A percentile compares a stretch with the other conserved stretches of the same genome.
These are phyloP conservation scores for Acipenser ruthenus DNA, from an alignment of 2,797 vertebrate genomes.

Conservation along the genomic window DNA sequence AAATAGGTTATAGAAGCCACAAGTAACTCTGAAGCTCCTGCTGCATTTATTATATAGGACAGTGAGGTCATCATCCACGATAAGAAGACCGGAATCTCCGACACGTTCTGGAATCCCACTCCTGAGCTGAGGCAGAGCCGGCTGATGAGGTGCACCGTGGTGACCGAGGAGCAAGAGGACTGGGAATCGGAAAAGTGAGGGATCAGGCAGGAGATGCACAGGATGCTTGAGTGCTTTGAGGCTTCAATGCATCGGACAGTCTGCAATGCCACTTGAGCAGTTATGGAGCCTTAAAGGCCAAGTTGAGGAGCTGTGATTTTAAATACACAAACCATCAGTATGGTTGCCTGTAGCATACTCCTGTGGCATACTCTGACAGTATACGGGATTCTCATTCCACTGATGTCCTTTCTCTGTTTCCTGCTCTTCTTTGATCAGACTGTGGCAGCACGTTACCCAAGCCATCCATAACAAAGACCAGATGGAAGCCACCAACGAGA, in stretches of 20 bases:
- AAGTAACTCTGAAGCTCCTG: too few relatives aligned
- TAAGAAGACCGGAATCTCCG: slow-evolving; percentile 80
- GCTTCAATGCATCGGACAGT: background rate
- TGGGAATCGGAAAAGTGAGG: slow-evolving; percentile 87
- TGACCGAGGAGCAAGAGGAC: slow-evolving; percentile 82
- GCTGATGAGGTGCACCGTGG: slow-evolving; percentile 80
- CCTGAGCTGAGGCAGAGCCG: slow-evolving; percentile 78
- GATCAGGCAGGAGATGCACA: slow-evolving; percentile 3
- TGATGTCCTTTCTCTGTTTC: background rate
- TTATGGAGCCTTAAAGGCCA: too few relatives aligned
- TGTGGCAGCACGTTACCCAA: slow-evolving; percentile 95
- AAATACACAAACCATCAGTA: background rate
- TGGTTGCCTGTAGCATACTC: too few relatives aligned
- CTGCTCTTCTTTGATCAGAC: slow-evolving; percentile 48
- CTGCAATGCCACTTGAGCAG: too few relatives aligned
- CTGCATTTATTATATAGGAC: slow-evolving; percentile 61
- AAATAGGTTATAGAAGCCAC: too few relatives aligned
- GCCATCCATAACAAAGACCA: slow-evolving; percentile 97
- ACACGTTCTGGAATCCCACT: slow-evolving; percentile 90
- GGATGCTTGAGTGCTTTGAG: background rate
- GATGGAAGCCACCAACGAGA: slow-evolving; percentile 92
- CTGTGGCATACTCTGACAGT: too few relatives aligned
- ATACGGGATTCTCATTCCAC: background rate
- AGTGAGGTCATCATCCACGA: slow-evolving; percentile 92
- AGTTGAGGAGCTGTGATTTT: background rate